phyloP scores from a whole-genome alignment of 2,113 vertebrate species.

The Amazona guildingii region DNA sequence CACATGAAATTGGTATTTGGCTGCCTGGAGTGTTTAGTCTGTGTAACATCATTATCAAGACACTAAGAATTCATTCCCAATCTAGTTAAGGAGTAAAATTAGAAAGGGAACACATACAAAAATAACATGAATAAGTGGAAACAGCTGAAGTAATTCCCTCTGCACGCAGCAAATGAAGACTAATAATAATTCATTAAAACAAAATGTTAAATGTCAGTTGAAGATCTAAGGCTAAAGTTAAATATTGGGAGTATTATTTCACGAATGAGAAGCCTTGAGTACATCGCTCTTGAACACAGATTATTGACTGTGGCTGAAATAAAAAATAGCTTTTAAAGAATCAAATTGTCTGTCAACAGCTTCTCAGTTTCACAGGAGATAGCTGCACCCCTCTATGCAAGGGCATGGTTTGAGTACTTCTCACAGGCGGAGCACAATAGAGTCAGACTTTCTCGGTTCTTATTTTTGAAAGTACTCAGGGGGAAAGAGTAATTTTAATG shows the following conservation, averaged over 20 bases:
- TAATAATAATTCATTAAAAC: constrained; percentile 55
- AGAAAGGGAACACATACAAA: constrained; percentile 49
- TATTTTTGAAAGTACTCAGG: background rate
- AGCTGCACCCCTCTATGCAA: fast-evolving
- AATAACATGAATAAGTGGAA: constrained; percentile 56
- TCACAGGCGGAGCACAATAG: background rate
- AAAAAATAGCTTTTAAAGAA: background rate
- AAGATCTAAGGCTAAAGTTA: constrained; percentile 2
- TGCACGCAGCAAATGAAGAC: constrained; percentile 25
- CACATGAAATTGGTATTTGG: constrained; percentile 32
- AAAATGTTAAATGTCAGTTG: constrained; percentile 21
- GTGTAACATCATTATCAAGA: constrained; percentile 8
- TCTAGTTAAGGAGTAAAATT: constrained; percentile 50
- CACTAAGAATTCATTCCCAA: constrained; percentile 28
- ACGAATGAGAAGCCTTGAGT: background rate
- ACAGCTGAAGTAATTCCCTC: constrained; percentile 62
- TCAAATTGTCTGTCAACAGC: background rate
- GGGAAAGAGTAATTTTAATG: background rate
- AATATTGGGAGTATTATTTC: background rate
- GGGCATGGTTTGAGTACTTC: background rate
- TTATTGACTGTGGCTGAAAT: background rate
- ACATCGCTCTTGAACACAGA: background rate
- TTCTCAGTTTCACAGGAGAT: background rate
- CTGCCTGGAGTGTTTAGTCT: constrained; percentile 31
- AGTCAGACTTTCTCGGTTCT: background rate